Base-by-base conservation (phyloP, 2,888 invertebrate genomes). In the Xestia xanthographa region DNA sequence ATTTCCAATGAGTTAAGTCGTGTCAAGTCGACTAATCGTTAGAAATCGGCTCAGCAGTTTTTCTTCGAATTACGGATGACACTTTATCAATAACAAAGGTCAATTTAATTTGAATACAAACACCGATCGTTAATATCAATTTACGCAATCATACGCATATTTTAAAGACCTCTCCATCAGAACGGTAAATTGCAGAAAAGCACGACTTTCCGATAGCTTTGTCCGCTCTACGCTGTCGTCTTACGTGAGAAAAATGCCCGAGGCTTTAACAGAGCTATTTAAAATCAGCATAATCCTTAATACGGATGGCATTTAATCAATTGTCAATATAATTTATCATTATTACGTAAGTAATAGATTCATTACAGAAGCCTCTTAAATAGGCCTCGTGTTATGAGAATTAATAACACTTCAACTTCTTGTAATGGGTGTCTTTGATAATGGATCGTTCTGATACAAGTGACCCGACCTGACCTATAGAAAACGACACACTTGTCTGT, bases 61-160 rank as follows among this genome's bases (percentile, higher is more conserved):
- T 70, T 85, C 70, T 68, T 60, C 66, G 63, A 68, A 75, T 81
- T 67, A 72, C 53, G 17, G 12, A 69, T 71, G 62, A 38, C 22
- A 62, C 29, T 62, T 56, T 74, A 73, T 72, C 66, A 58, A 84
- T 79, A 80, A 79, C 82, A 89, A 86, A 91, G 88, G 87, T 91
- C 87, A 90, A 77, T 63, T 80, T 80, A 58, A 87, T 88, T 89
- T 88, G 78, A 87, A 90, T 87, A 85, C 85, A 90, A 88, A 82
- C 75, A 65, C 75, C 69, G 65, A 78, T 80, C 80, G 45, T 70
- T 71, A 68, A 71, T 75, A 72, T 63, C 48, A 45, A 66, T 75
- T 78, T 78, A 82, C 63, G 77, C 73, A 82, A 80, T 65, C 53
- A 62, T 29, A 79, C 71, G 69, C 50, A 74, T 75, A 80, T 80